Conservation (phyloP, 2,888 invertebrate genomes). For the Desoria tigrina region DNA sequence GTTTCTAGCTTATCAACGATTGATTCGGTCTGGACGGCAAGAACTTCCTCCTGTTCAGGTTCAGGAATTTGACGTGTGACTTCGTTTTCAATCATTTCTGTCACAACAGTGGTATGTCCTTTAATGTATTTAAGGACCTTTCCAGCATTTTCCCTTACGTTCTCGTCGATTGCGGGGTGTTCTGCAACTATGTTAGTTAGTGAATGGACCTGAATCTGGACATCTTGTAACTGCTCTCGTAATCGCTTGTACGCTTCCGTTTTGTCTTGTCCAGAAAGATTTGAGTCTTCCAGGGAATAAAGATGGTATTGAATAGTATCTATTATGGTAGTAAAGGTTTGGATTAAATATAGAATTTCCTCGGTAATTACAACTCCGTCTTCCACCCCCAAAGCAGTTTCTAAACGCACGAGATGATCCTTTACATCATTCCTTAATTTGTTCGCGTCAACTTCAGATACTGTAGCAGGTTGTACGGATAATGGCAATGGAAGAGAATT, state of each 20-base stretch:
- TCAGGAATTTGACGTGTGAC: neutral
- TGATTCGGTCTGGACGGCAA: neutral
- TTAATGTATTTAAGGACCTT: conserved; percentile 1
- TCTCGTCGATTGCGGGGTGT: neutral
- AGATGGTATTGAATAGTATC: neutral
- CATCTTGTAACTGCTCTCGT: neutral
- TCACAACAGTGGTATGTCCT: too few species aligned
- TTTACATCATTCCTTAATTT: neutral
- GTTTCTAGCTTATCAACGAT: neutral
- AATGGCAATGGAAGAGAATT: neutral
- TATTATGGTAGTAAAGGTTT: neutral
- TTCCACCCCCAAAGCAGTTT: neutral
- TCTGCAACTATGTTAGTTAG: neutral
- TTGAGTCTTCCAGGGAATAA: neutral
- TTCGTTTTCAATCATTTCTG: neutral
- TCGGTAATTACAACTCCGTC: neutral
- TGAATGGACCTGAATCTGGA: neutral
- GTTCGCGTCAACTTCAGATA: neutral
- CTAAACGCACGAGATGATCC: neutral
- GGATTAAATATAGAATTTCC: neutral
- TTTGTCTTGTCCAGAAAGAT: neutral
- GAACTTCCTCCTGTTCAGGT: neutral
- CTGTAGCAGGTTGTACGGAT: neutral
- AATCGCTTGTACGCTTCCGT: neutral
- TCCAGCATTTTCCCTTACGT: neutral